phyloP scores from a whole-genome alignment of 1,140 invertebrate genomes.

The Melanaphis sacchari region DNA sequence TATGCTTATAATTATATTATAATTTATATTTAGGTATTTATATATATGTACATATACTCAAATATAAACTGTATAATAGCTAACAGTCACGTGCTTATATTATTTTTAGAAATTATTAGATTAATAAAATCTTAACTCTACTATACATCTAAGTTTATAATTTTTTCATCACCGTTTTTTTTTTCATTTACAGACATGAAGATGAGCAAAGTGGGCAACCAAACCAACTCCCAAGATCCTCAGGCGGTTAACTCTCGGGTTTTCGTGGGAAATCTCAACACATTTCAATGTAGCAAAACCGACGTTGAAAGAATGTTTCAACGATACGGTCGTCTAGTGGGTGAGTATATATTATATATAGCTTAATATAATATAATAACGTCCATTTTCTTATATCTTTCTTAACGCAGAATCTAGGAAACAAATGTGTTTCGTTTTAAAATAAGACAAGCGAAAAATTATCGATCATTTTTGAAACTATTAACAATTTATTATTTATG shows the following conservation, averaged over 20 bases:
- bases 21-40: background rate
- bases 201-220: slow-evolving; percentile 85
- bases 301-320: slow-evolving; percentile 88
- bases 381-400: background rate
- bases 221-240: slow-evolving; percentile 87
- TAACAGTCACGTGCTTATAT: background rate
- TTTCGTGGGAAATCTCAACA: slow-evolving; percentile 90
- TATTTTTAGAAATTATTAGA: background rate
- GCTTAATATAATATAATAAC: background rate
- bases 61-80: background rate
- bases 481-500: background rate
- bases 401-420: background rate
- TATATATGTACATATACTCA: no score
- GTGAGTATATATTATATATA: slow-evolving; percentile 65
- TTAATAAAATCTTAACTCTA: background rate
- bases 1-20: background rate
- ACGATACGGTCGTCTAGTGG: slow-evolving; percentile 81
- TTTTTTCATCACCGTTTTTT: background rate
- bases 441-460: background rate
- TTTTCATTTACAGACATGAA: slow-evolving; percentile 67
- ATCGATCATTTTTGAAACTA: background rate
- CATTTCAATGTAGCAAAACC: slow-evolving; percentile 86
- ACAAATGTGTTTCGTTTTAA: background rate
- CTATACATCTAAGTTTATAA: slow-evolving; percentile 6
- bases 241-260: slow-evolving; percentile 86